Evolutionary conservation across 2,888 invertebrate genomes (phyloP).

Genomic region (Tenthredo distinguenda): DNA sequence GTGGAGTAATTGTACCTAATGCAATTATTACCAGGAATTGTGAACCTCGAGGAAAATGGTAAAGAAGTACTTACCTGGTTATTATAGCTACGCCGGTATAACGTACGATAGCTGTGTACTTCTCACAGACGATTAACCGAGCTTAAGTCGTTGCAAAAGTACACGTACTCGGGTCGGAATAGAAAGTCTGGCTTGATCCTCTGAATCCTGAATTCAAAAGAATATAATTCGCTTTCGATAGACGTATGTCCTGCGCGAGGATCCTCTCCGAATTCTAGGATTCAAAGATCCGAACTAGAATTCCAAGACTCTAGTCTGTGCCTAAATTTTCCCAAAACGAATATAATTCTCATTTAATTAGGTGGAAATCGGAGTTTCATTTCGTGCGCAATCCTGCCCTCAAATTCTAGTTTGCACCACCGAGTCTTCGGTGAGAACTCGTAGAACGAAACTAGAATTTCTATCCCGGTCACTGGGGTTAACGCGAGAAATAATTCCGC

Average conservation of each 20-base stretch:
- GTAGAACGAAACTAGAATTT: not conserved
- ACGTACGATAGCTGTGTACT: no score
- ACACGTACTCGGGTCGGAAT: not conserved
- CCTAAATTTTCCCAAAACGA: no score
- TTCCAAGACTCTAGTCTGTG: not conserved
- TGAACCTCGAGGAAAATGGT: not conserved
- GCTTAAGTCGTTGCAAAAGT: no score
- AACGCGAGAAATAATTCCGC: no score
- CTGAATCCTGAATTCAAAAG: not conserved
- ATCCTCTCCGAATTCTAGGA: not conserved
- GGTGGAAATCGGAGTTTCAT: no score
- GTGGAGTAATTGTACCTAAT: constrained; percentile 5
- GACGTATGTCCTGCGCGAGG: not conserved
- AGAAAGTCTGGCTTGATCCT: not conserved
- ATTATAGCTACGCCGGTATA: not conserved
- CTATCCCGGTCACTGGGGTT: no score
- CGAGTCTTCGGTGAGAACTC: not conserved
- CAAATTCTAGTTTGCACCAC: not conserved
- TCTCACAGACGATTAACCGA: no score
- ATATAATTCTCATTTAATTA: no score
- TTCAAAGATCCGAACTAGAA: not conserved
- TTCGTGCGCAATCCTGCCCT: not conserved
- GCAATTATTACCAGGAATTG: constrained; percentile 23
- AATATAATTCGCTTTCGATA: not conserved
- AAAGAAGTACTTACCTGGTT: not conserved